Base-by-base conservation (phyloP, 2,888 invertebrate genomes). In the Drosophila affinis region DNA sequence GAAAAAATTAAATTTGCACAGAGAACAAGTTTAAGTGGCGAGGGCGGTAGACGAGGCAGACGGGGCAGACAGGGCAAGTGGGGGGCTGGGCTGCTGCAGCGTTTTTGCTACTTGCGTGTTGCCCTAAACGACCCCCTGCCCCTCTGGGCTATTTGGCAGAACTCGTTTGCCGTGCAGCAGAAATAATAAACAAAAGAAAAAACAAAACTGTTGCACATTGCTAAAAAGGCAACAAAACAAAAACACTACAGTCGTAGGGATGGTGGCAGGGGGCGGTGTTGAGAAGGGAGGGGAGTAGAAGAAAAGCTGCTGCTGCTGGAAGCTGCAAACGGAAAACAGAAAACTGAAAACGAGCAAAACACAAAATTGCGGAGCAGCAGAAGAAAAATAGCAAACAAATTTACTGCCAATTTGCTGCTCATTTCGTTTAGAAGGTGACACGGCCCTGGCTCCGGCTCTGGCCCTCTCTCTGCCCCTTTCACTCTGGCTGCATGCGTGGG, bases 381-480 rank as follows among this genome's bases (percentile, higher is more conserved):
- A 83, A 87, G 83, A 84, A 84, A 84, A 88, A 84, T 88, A 76
- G 89, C 83, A 84, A 84, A 88, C 83, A 84, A 84, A 84, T 84
- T 88, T 84, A 84, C 83, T 84, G 83, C 83, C 83, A 88, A 84
- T 84, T 84, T 84, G 89, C 83, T 84, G 83, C 89, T 88, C 83
- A 84, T 84, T 84, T 88, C 89, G 87, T 78, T 87, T 84, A 88
- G 89, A 84, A 89, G 83, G 83, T 84, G 83, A 84, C 83, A 84
- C 57, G 83, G 73, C 88, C 29, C 29, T 29, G 88, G 67, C 72
- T 44, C 72, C 12, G 34, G 34, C 34, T 34, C 80, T 4, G 24
- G 24, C 24, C 5, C 24, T 24, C 24, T 24, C 24, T 24, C 24
- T 5, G 5, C 5, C 24, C 3, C 24, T 24, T 5, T 5, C 24